These are phyloP conservation scores for Cynocephalus volans DNA, from an alignment of 2,113 vertebrate genomes.

Conservation along the genomic window DNA sequence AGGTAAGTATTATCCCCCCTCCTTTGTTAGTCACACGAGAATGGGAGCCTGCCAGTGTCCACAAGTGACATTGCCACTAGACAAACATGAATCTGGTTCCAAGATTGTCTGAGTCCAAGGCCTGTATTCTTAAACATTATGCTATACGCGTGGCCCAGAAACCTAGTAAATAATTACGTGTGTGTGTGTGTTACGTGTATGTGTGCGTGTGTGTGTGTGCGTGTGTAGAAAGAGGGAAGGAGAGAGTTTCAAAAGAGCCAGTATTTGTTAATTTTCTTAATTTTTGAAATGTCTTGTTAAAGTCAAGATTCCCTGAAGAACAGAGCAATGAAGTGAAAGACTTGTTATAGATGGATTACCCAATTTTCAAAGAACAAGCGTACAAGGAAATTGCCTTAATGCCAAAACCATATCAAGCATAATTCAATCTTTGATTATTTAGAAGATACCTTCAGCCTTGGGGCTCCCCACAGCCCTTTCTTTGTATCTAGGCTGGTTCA, in stretches of 20 bases:
- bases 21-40: not conserved
- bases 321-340: not conserved
- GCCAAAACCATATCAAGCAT: not conserved
- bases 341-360: not conserved
- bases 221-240: not conserved
- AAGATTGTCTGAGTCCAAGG: not conserved
- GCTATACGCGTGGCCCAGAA: not conserved
- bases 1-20: not conserved
- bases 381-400: conserved; percentile 18
- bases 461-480: not conserved
- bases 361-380: conserved; percentile 1
- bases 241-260: not conserved
- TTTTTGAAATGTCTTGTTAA: conserved; percentile 38
- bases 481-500: not conserved
- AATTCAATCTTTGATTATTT: conserved; percentile 3
- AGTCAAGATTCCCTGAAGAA: conserved; percentile 25
- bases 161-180: not conserved
- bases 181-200: not conserved
- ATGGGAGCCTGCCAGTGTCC: not conserved
- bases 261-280: conserved; percentile 17
- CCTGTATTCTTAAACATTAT: not conserved
- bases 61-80: not conserved
- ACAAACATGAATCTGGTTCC: not conserved
- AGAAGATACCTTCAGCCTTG: not conserved
- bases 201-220: not conserved